phyloP scores from a whole-genome alignment of 2,113 vertebrate genomes.

The Strix aluco region DNA sequence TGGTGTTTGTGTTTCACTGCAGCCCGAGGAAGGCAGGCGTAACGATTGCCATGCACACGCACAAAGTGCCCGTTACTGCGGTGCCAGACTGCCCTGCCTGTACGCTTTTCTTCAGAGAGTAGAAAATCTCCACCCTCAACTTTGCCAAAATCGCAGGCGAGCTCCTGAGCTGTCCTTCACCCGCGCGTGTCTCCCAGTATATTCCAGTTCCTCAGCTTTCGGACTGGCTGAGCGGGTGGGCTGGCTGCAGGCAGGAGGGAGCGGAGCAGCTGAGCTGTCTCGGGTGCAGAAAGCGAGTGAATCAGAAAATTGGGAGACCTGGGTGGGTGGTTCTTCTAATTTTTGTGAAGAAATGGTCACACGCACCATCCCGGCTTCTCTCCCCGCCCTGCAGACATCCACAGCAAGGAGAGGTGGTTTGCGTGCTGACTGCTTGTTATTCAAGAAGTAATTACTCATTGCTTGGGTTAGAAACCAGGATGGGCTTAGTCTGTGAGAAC shows the following conservation, averaged over 20 bases:
- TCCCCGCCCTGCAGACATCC: background rate
- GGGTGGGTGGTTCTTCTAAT: background rate
- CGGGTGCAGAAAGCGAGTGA: background rate
- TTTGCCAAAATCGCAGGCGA: background rate
- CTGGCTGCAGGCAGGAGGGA: background rate
- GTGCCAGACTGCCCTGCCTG: background rate
- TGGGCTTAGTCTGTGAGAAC: slow-evolving; percentile 31
- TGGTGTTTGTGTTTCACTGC: background rate
- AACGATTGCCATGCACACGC: background rate
- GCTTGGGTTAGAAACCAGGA: slow-evolving; percentile 42
- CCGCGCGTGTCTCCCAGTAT: background rate
- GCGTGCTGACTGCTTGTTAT: background rate
- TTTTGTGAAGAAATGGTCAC: background rate
- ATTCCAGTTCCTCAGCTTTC: background rate
- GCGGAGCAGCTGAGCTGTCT: background rate
- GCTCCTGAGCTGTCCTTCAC: background rate
- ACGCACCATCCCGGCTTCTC: fast-evolving
- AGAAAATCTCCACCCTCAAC: background rate
- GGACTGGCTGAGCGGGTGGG: background rate
- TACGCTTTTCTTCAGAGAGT: background rate
- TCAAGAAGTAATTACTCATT: slow-evolving; percentile 15
- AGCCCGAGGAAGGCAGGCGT: background rate
- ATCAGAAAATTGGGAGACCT: background rate
- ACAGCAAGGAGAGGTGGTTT: background rate
- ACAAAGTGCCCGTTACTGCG: background rate